Conservation (phyloP, 2,113 vertebrate genomes). For the Anolis carolinensis region DNA sequence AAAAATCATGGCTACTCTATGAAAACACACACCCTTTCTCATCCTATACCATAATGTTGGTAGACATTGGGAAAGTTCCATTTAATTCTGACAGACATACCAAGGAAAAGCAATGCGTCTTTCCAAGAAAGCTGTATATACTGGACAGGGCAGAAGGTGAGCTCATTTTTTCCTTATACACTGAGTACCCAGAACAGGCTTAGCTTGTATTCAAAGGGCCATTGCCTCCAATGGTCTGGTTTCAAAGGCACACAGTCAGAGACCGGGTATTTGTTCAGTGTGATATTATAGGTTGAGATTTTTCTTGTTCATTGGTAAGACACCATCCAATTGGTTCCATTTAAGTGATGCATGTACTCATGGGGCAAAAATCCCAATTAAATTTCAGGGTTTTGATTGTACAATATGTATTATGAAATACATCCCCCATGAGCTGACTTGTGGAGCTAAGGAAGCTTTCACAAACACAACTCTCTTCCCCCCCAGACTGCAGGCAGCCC, state of each 20-base stretch:
- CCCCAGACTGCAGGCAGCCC: neutral
- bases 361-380: fast-evolving
- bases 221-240: neutral
- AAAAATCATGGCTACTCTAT: neutral
- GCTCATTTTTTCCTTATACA: neutral
- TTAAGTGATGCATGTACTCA: neutral
- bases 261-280: neutral
- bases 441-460: neutral
- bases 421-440: neutral
- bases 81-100: neutral
- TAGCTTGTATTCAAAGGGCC: neutral
- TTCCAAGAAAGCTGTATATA: neutral
- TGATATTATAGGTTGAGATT: too few relatives aligned
- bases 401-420: neutral
- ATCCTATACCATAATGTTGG: neutral
- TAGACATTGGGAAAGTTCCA: neutral
- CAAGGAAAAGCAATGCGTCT: neutral
- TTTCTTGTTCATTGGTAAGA: neutral
- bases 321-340: neutral
- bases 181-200: too few relatives aligned
- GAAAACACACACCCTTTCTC: neutral
- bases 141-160: too few relatives aligned
- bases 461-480: fast-evolving
- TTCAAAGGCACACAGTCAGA: neutral
- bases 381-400: neutral